Base-by-base conservation (phyloP, 1,140 invertebrate genomes). In the Drosophila cardini region DNA sequence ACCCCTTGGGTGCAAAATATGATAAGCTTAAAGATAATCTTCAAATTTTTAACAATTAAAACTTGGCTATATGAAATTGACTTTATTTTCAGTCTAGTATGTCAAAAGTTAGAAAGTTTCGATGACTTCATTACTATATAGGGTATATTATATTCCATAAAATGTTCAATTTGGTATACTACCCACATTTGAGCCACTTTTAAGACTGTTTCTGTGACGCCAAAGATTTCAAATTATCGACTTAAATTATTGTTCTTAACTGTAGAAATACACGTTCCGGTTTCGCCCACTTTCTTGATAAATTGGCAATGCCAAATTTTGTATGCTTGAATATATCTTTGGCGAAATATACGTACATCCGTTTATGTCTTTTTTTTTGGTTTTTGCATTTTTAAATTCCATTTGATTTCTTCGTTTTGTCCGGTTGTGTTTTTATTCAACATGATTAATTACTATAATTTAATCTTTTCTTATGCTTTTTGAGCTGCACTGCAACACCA, bases 361-460 rank as follows among this genome's bases (percentile, higher is more conserved):
- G 65, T 42, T 68, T 67, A 6, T 18, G 2, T 46, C 15, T n/a
- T 9, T 62, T 62, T 18, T 46, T 6, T 36, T 10, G 34, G 0
- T 26, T 38, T 36, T 55, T 55, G 21, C 45, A 15, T 52, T 10
- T 40, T 10, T n/a, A 40, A 40, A 52, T 50, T 26, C 18, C 15
- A 26, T 36, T 40, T n/a, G n/a, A n/a, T n/a, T n/a, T n/a, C n/a
- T n/a, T 52, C 36, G 15, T 34, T 40, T 18, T 50, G 45, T 68
- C 64, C 64, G 64, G 64, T 58, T 58, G 5, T 13, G 9, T 65
- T 48, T 67, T 57, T 40, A 26, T 45, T 21, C 8, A 21, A 68
- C 32, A 68, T 60, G 65, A 68, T 68, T 60, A 52, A 68, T 68
- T 34, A 56, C 65, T 18, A 30, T 15, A 42, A 36, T 21, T 68